A percentile compares a stretch with the other conserved stretches of the same genome.
These are phyloP conservation scores for Tanytarsus gracilentus DNA, from an alignment of 2,888 invertebrate species.

Conservation along the genomic window DNA sequence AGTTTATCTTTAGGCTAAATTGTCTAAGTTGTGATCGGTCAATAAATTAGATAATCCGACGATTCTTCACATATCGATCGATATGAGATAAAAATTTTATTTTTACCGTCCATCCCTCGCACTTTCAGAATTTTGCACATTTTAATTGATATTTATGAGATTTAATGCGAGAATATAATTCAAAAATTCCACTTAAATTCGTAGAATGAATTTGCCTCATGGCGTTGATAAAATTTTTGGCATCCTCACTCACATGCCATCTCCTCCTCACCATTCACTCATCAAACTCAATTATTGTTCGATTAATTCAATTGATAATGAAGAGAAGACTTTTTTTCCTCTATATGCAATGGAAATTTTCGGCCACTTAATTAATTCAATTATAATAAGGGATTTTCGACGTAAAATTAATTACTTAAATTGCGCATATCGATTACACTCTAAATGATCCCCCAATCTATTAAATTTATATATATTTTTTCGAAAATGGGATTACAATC, in stretches of 20 bases:
- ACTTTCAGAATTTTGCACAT: neutral
- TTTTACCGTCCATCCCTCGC: neutral
- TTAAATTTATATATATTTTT: no score
- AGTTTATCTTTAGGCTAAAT: no score
- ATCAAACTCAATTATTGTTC: constrained; percentile 7
- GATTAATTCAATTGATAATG: neutral
- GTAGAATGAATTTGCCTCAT: neutral
- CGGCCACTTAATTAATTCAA: neutral
- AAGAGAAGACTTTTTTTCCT: neutral
- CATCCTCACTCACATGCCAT: no score
- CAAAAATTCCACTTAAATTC: neutral
- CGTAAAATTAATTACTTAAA: constrained; percentile 3
- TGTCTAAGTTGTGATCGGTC: no score
- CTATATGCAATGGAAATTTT: neutral
- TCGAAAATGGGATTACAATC: no score
- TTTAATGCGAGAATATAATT: constrained; percentile 14
- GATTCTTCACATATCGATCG: neutral
- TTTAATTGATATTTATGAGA: constrained; percentile 15
- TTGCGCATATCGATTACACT: neutral
- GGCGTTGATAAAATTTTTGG: no score
- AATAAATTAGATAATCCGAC: no score
- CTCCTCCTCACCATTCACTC: neutral
- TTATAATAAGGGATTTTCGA: neutral
- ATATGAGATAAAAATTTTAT: neutral
- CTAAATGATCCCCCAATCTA: no score